A percentile compares a stretch with the other conserved stretches of the same genome.
phyloP scores from a whole-genome alignment of 2,797 vertebrate species.

The Enteromius viviparus region DNA sequence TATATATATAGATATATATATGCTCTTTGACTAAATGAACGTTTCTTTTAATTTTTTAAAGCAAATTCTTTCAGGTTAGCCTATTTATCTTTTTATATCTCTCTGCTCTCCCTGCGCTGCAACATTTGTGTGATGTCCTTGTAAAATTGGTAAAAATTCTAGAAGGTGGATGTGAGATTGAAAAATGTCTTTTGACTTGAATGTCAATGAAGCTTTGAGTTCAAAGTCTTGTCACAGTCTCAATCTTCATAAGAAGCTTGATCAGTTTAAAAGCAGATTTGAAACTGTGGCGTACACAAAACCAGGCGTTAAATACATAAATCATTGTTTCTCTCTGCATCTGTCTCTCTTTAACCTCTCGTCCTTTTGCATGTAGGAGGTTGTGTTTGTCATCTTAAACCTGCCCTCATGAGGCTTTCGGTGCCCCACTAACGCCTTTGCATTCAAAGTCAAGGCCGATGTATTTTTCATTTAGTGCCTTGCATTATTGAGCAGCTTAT shows the following conservation, averaged over 20 bases:
- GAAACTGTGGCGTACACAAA: not conserved
- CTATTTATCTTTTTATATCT: not conserved
- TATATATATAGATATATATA: not conserved
- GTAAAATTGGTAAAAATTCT: conserved; percentile 1
- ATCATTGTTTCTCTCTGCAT: conserved; percentile 13
- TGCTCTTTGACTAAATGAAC: not conserved
- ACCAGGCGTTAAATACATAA: conserved; percentile 3
- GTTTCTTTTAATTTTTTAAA: not conserved
- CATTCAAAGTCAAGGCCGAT: conserved; percentile 71
- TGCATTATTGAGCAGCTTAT: conserved; percentile 81
- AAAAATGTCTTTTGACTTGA: conserved; percentile 15
- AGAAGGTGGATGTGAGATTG: conserved; percentile 22
- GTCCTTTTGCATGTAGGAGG: conserved; percentile 22
- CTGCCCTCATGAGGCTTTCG: conserved; percentile 44
- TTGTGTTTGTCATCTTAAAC: conserved; percentile 58
- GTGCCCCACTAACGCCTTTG: conserved; percentile 48
- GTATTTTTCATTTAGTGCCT: conserved; percentile 72
- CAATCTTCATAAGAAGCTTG: conserved; percentile 7
- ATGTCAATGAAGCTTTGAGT: conserved; percentile 25
- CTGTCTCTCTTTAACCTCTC: conserved; percentile 39
- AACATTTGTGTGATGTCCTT: conserved; percentile 19
- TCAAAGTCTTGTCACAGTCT: conserved; percentile 12
- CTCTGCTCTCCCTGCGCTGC: not conserved
- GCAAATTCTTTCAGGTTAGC: not conserved
- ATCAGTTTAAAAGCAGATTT: not conserved